These are phyloP conservation scores for Marmota flaviventris DNA, from an alignment of 2,113 vertebrate species.

Conservation along the genomic window DNA sequence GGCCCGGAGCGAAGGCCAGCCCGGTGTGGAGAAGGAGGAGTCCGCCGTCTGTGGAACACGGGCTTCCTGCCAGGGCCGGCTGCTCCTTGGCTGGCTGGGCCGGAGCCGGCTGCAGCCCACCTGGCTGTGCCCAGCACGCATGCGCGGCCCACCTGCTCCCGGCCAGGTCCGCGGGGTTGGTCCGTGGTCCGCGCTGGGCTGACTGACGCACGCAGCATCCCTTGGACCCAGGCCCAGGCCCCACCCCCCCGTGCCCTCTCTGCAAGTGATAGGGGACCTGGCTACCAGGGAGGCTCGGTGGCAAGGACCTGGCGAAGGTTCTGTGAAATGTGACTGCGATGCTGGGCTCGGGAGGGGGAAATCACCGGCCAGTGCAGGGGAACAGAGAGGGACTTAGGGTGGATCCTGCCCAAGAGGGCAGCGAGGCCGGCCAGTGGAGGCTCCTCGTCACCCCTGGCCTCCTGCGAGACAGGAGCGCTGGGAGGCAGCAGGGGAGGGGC, in stretches of 20 bases:
- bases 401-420: neutral
- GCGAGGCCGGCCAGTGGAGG: neutral
- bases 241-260: neutral
- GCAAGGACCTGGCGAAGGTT: neutral
- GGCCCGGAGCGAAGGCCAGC: neutral
- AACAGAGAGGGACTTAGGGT: neutral
- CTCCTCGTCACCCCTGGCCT: neutral
- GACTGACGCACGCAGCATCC: accelerated
- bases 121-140: neutral
- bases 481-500: accelerated
- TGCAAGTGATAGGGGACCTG: neutral
- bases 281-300: accelerated
- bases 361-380: neutral
- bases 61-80: constrained; percentile 17
- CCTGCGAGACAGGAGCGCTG: too few relatives aligned
- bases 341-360: neutral
- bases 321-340: neutral
- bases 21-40: neutral
- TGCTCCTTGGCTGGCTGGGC: neutral
- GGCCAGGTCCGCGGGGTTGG: accelerated
- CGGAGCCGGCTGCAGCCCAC: neutral
- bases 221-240: neutral
- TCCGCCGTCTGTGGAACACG: neutral
- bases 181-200: neutral
- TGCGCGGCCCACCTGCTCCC: neutral